Base-by-base conservation (phyloP, 2,888 invertebrate genomes). In the Cryptus armator region DNA sequence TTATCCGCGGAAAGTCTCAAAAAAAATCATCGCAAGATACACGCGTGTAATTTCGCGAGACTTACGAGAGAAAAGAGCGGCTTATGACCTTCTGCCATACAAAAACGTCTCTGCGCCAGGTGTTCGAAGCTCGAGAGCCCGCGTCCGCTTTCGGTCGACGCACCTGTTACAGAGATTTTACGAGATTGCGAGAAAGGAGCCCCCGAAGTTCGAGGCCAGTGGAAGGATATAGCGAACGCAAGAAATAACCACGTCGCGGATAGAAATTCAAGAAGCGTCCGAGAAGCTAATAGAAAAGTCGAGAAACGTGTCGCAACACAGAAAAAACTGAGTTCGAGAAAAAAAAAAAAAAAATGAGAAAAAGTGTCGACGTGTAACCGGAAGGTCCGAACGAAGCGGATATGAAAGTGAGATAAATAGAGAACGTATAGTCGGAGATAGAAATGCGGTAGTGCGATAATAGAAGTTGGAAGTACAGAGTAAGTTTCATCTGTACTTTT, bases 81-180 rank as follows among this genome's bases (percentile, higher is more conserved):
- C n/a, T 51, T 5, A 14, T 32, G 70, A n/a, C 70, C 70, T 46
- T 53, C 53, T 43, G 56, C 37, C 32, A 16, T 19, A n/a, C 32
- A 70, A 70, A 71, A 71, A 29, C n/a, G 44, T 44, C 37, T 37
- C 37, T 56, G 10, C 37, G 53, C 71, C 71, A 56, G 71, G 53
- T 56, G 71, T 19, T 53, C 12, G 71, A 37, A 53, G 53, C 19
- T 53, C 53, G 37, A 37, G 37, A 37, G 37, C 37, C 37, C 5
- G 37, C 64, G 24, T 24, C 48, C 48, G 14, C 51, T n/a, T 7
- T 68, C 16, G 14, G 29, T 19, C 29, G 48, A 67, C 43, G 77
- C 82, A 83, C 77, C 82, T 83, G 82, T 77, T 83, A 53, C 46
- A 46, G 16, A 77, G 67, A 79, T 74, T 68, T 72, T 48, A 56